phyloP scores from a whole-genome alignment of 2,888 invertebrate species.

The Thysanoteuthis rhombus region DNA sequence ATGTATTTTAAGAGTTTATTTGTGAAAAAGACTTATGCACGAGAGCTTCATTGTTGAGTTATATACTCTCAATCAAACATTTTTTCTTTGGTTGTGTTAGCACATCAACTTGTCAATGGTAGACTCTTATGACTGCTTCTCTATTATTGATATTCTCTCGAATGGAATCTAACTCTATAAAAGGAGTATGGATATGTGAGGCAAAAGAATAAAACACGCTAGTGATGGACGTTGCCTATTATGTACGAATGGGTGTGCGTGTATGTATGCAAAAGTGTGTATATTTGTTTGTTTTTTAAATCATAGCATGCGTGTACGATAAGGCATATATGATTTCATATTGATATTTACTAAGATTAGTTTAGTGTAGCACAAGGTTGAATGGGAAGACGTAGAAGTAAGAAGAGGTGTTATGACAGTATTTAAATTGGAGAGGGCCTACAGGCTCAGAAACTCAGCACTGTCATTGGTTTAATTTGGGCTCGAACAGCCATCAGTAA shows the following conservation, averaged over 20 bases:
- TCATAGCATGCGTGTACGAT: neutral
- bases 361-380: too few species aligned
- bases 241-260: neutral
- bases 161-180: neutral
- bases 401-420: too few species aligned
- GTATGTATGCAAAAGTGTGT: neutral
- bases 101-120: neutral
- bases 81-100: neutral
- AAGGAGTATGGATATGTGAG: neutral
- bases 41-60: neutral
- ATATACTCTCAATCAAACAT: neutral
- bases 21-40: neutral
- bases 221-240: neutral
- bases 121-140: neutral
- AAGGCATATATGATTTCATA: too few species aligned
- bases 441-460: too few species aligned
- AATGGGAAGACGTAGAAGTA: too few species aligned
- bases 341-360: too few species aligned
- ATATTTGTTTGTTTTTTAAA: neutral
- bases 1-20: neutral
- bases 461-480: too few species aligned
- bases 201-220: neutral
- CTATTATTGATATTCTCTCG: neutral
- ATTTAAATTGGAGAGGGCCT: too few species aligned
- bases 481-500: too few species aligned